Base-by-base conservation (phyloP, 2,797 vertebrate genomes). In the Percopsis omiscomaycus region DNA sequence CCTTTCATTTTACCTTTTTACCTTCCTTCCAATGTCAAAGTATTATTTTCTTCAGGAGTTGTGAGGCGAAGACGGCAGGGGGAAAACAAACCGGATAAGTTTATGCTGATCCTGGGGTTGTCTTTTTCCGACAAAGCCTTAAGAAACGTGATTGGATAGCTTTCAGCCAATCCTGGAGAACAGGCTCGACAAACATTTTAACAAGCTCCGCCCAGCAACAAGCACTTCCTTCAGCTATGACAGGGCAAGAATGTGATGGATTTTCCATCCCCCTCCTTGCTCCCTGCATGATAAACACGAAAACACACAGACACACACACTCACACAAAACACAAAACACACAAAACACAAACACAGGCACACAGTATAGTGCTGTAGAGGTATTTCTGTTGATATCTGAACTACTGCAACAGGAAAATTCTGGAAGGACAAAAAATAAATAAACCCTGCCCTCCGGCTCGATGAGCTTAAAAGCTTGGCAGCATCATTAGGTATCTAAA, bases 311-410 rank as follows among this genome's bases (percentile, higher is more conserved):
- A n/a, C 61, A 52, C n/a, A 50, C 32, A 30, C 47, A 30, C 45
- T 30, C 46, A 51, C 59, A 57, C 52, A 55, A 45, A 53, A 64
- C 52, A 55, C 37, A 56, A 30, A 30, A 57, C 16, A 44, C 47
- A 66, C 47, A 29, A 5, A 13, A 13, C 5, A 60, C 30, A 44
- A 9, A 22, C 12, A 52, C 30, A 45, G 47, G 62, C 60, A 60
- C 48, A 66, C 52, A 44, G 29, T 46, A 11, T 61, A 1, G 1
- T 10, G 22, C 49, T 1, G 13, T 28, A 69, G 22, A 2, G 42
- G 62, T 61, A 70, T 81, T 55, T 50, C 49, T 68, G 66, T 69
- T 75, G 76, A 71, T 66, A 79, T 79, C 80, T 74, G 53, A 79
- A 68, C 59, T 59, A 10, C 59, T 48, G 63, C 59, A 62, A 68